phyloP scores from a whole-genome alignment of 2,797 vertebrate species.

The Oreochromis grahami region DNA sequence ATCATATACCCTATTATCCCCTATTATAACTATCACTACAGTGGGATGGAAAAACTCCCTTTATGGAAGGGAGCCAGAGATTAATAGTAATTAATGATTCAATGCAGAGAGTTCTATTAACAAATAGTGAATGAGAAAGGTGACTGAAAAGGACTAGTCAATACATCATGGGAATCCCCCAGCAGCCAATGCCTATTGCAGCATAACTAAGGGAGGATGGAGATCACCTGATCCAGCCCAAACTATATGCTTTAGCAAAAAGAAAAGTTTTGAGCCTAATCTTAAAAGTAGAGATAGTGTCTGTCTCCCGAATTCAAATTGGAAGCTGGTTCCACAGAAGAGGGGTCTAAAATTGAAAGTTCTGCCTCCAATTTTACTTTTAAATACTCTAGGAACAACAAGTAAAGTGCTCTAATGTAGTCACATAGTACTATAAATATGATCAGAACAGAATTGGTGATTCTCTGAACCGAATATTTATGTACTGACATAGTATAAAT shows the following conservation, averaged over 20 bases:
- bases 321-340: background rate
- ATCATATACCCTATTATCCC: background rate
- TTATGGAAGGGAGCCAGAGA: background rate
- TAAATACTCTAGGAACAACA: background rate
- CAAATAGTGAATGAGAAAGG: background rate
- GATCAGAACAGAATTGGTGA: background rate
- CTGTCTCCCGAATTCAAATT: background rate
- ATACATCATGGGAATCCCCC: background rate
- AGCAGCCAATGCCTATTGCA: background rate
- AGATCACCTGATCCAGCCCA: background rate
- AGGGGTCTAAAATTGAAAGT: background rate
- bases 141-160: background rate
- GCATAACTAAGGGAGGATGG: background rate
- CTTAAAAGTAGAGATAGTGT: background rate
- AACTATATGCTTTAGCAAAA: background rate
- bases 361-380: background rate
- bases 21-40: background rate
- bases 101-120: background rate
- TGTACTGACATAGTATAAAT: background rate
- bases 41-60: background rate
- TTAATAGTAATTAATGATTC: background rate
- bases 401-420: background rate
- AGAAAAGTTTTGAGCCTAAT: background rate
- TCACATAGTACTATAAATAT: background rate
- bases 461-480: background rate